Evolutionary conservation across 2,113 vertebrate genomes (phyloP), one percentile per base, ranked within the genome.

Genomic region (Cynoglossus semilaevis): DNA sequence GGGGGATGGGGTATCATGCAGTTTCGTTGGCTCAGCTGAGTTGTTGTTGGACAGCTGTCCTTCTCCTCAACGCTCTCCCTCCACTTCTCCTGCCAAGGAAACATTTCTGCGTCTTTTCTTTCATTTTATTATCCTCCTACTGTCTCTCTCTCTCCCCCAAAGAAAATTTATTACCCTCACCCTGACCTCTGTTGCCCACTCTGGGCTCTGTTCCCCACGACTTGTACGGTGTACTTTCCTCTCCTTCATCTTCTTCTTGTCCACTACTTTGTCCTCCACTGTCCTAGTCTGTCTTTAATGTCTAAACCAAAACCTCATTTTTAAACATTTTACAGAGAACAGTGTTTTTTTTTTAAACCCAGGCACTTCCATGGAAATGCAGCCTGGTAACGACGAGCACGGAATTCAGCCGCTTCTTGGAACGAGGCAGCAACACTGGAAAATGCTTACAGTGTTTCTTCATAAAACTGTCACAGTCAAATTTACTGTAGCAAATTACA

Each of bases 31-130:
- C 79, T 44, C 1, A 0, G 38, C 51, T 37, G 4, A 77, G 79
- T 80, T 87, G 62, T 81, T 71, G 78, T 83, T 83, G 79, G 80
- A 84, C 76, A 81, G 77, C 65, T 79, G 85, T 84, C 79, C 76
- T 79, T 84, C 76, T 81, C 63, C 55, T 72, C 63, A 65, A 50
- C 47, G 42, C 77, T 55, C 69, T 63, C 42, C 42, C 57, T 69
- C 38, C 35, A 66, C 51, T 63, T 50, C 53, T 49, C 42, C 46
- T 11, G 60, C 69, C 68, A 74, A 69, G 66, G 72, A 69, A 67
- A 64, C 56, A 76, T 72, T 77, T 74, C 40, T 70, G 44, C 65
- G 70, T 70, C 67, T 75, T 80, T 80, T 77, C 71, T 82, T 78
- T 70, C 67, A 66, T 66, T 81, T 84, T 74, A 86, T 81, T 72